Conservation (phyloP, 2,797 vertebrate genomes). For the Lemur catta region DNA sequence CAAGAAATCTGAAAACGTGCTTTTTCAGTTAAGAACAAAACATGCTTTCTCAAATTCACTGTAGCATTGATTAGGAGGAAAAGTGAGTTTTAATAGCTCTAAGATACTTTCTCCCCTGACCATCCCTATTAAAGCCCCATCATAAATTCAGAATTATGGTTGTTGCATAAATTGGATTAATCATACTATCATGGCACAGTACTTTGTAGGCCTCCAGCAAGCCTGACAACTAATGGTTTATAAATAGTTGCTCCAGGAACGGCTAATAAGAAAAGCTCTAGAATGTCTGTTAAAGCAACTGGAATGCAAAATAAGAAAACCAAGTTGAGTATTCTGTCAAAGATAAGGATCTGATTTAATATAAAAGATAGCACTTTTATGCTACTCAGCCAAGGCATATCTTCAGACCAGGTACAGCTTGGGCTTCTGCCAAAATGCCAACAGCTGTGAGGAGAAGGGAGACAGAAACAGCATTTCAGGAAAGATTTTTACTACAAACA, state of each 20-base stretch:
- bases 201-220: constrained; percentile 7
- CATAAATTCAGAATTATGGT: constrained; percentile 48
- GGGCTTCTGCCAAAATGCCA: not conserved
- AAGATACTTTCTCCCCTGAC: not conserved
- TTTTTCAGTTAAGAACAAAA: constrained; percentile 7
- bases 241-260: not conserved
- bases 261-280: constrained; percentile 10
- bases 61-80: constrained; percentile 53
- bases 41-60: constrained; percentile 36
- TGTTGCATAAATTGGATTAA: constrained; percentile 39
- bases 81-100: accelerated
- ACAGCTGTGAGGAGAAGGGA: not conserved
- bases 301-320: constrained; percentile 56
- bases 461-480: not conserved
- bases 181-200: not conserved
- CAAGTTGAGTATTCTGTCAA: constrained; percentile 9
- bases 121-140: constrained; percentile 34
- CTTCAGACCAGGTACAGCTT: not conserved
- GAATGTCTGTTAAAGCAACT: constrained; percentile 33
- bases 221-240: not conserved
- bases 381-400: not conserved
- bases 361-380: not conserved
- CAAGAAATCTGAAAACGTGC: not conserved
- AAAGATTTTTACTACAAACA: not conserved
- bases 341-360: constrained; percentile 28